Conservation (phyloP, 1,140 invertebrate genomes). For the Himalopsyche phryganea region DNA sequence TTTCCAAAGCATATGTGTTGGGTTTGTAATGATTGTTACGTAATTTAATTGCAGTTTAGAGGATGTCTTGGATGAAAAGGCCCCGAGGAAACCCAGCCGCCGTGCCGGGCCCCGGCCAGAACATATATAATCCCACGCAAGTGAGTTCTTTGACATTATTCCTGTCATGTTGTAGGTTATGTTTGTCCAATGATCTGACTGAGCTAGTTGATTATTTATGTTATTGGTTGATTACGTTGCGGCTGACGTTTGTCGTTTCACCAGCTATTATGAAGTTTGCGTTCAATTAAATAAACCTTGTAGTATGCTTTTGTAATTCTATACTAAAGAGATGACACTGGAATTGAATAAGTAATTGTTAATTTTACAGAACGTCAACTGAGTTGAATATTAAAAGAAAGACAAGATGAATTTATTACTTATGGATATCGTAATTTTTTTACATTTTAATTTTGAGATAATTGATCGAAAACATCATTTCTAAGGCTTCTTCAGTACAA, state of each 20-base stretch:
- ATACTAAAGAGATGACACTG: no score
- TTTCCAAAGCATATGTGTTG: constrained; percentile 46
- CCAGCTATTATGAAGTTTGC: neutral
- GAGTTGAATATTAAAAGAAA: no score
- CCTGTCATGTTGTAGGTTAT: constrained; percentile 20
- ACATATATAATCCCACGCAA: constrained; percentile 29
- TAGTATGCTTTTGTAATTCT: neutral
- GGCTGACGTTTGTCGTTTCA: no score
- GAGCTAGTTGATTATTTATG: neutral
- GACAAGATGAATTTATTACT: no score
- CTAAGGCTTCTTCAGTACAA: no score
- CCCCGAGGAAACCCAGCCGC: constrained; percentile 39
- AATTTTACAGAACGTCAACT: no score
- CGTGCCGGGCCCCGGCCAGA: constrained; percentile 38
- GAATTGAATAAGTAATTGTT: no score
- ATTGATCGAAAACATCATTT: no score
- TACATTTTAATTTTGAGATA: no score
- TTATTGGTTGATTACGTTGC: no score
- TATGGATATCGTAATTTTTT: no score
- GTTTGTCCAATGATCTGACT: constrained; percentile 12
- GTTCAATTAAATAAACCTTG: neutral
- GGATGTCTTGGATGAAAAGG: constrained; percentile 52
- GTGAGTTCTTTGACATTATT: constrained; percentile 38
- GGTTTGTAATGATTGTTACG: constrained; percentile 36
- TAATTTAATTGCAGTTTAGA: constrained; percentile 37